phyloP scores from a whole-genome alignment of 2,888 invertebrate species.

The Synergus umbraculus region DNA sequence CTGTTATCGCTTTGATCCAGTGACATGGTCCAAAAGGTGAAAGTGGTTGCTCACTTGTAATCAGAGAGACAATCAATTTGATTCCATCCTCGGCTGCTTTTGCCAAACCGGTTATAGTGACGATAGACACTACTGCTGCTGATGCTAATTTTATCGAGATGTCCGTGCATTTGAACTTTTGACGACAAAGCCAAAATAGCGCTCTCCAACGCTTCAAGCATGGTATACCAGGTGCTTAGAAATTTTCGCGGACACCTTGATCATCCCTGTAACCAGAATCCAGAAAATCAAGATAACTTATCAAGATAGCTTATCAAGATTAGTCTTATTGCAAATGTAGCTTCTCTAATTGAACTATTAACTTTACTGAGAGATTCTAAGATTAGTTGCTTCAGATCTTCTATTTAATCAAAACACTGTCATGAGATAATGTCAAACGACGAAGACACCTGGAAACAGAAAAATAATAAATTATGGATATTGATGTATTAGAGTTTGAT shows the following conservation, averaged over 20 bases:
- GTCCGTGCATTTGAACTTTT: slow-evolving; percentile 57
- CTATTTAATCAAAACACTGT: background rate
- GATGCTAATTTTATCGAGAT: slow-evolving; percentile 50
- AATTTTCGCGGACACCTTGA: background rate
- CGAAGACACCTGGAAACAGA: background rate
- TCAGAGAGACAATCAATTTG: background rate
- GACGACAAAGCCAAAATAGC: slow-evolving; percentile 51
- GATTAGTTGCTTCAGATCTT: background rate
- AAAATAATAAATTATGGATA: background rate
- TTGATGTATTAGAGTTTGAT: background rate
- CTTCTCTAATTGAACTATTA: background rate
- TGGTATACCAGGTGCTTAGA: slow-evolving; percentile 6
- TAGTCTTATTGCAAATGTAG: background rate
- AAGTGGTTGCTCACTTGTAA: slow-evolving; percentile 26
- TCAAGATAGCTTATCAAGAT: background rate
- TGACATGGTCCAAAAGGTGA: slow-evolving; percentile 34
- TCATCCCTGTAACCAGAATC: background rate
- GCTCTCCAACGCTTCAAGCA: background rate
- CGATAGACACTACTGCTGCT: slow-evolving; percentile 27
- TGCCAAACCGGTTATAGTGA: slow-evolving; percentile 37
- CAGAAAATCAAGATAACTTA: background rate
- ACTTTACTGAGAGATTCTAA: background rate
- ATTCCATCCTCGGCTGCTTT: slow-evolving; percentile 25
- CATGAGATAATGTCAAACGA: background rate
- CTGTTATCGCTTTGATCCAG: background rate